Evolutionary conservation across 2,797 vertebrate genomes (phyloP).

Genomic region (Yasuhikotakia modesta): DNA sequence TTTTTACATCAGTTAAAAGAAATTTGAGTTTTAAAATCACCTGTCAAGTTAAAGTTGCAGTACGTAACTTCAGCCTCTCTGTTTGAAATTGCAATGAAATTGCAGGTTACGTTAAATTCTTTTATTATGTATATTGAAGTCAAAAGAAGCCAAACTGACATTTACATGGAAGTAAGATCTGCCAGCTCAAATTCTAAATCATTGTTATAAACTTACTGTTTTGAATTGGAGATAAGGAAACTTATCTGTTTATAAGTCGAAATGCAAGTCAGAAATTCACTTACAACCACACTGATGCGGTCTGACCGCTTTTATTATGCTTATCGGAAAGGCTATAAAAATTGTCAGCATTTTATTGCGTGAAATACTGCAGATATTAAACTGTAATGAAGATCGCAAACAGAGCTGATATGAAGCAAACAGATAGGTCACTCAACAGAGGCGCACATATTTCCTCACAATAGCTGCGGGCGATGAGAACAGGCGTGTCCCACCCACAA

Average conservation of each 20-base stretch:
- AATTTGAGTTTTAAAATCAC: not conserved
- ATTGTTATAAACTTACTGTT: too few relatives aligned
- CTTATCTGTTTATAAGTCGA: not conserved
- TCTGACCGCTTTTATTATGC: conserved; percentile 7
- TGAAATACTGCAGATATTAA: conserved; percentile 8
- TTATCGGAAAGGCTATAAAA: not conserved
- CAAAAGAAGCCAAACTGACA: too few relatives aligned
- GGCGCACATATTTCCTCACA: conserved; percentile 21
- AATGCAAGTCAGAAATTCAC: conserved; percentile 5
- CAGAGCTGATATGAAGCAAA: conserved; percentile 21
- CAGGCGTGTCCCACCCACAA: conserved; percentile 17
- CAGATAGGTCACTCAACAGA: conserved; percentile 28
- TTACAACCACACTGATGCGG: not conserved
- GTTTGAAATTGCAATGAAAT: too few relatives aligned
- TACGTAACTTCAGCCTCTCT: too few relatives aligned
- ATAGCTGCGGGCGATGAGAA: conserved; percentile 18
- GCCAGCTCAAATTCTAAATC: too few relatives aligned
- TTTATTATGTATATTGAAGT: too few relatives aligned
- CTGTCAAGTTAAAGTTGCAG: too few relatives aligned
- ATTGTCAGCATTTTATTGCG: not conserved
- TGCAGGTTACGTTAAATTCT: too few relatives aligned
- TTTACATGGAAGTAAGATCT: too few relatives aligned
- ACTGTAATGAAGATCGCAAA: not conserved
- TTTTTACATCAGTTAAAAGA: not conserved
- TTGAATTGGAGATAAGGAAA: too few relatives aligned